Evolutionary conservation across 1,140 invertebrate genomes (phyloP).

Genomic region (Aphidius gifuensis): DNA sequence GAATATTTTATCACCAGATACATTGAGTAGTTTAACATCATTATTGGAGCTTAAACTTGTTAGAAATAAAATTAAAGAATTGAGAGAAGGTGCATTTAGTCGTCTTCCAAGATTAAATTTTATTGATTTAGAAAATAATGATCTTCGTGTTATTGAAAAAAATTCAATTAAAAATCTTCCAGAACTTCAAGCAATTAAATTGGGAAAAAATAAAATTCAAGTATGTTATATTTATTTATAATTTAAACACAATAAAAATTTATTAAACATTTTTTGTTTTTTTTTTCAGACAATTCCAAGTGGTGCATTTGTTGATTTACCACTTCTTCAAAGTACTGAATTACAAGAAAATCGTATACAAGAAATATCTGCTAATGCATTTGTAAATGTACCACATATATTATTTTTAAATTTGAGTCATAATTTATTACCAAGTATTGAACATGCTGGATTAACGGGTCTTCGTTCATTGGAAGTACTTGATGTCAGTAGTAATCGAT

Average conservation of each 20-base stretch:
- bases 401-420: slow-evolving; percentile 79
- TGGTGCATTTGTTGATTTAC: slow-evolving; percentile 73
- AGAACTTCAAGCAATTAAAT: slow-evolving; percentile 71
- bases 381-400: slow-evolving; percentile 72
- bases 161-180: slow-evolving; percentile 74
- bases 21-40: slow-evolving; percentile 64
- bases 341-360: slow-evolving; percentile 74
- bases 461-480: slow-evolving; percentile 75
- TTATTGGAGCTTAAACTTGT: slow-evolving; percentile 68
- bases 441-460: slow-evolving; percentile 68
- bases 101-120: slow-evolving; percentile 68
- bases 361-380: slow-evolving; percentile 72
- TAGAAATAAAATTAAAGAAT: slow-evolving; percentile 70
- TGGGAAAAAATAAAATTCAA: slow-evolving; percentile 72
- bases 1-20: slow-evolving; percentile 65
- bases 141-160: slow-evolving; percentile 72
- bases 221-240: slow-evolving; percentile 47
- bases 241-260: neutral
- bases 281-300: slow-evolving; percentile 58
- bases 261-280: neutral
- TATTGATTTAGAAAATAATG: slow-evolving; percentile 78
- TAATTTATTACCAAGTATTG: slow-evolving; percentile 69
- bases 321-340: slow-evolving; percentile 69
- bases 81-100: slow-evolving; percentile 70
- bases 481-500: slow-evolving; percentile 73